Evolutionary conservation across 1,140 invertebrate species (phyloP).

Genomic region (Epicauta chinensis): DNA sequence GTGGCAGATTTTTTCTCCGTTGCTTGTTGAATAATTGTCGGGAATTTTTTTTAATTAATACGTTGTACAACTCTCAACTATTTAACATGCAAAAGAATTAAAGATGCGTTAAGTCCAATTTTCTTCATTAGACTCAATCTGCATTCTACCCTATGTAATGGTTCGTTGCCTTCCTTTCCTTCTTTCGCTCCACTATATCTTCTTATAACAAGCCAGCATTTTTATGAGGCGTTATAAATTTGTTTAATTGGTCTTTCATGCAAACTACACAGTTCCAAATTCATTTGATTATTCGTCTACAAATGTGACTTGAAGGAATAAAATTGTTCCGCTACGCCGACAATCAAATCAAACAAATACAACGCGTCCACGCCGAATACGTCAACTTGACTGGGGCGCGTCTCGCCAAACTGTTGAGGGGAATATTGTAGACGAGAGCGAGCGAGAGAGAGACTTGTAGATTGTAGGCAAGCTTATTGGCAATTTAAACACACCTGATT

Average conservation of each 20-base stretch:
- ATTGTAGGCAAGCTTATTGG: too few species aligned
- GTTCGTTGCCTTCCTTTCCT: slow-evolving; percentile 26
- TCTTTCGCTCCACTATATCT: slow-evolving; percentile 12
- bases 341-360: slow-evolving; percentile 1
- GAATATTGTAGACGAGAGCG: too few species aligned
- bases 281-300: slow-evolving; percentile 13
- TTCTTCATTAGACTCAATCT: slow-evolving; percentile 39
- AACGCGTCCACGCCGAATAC: too few species aligned
- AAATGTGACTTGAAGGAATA: slow-evolving; percentile 6
- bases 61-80: slow-evolving; percentile 3
- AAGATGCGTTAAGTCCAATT: slow-evolving; percentile 41
- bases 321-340: slow-evolving; percentile 7
- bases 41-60: neutral
- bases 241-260: slow-evolving; percentile 36
- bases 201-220: slow-evolving; percentile 24
- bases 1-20: neutral
- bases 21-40: slow-evolving; percentile 7
- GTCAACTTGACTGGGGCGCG: too few species aligned
- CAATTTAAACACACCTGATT: too few species aligned
- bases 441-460: too few species aligned
- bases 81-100: slow-evolving; percentile 30
- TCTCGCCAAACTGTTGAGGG: too few species aligned
- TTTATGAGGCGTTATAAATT: slow-evolving; percentile 39
- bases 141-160: slow-evolving; percentile 31
- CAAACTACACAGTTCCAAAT: slow-evolving; percentile 20